Conservation (phyloP, 2,113 vertebrate species). For the Macrotis lagotis region DNA sequence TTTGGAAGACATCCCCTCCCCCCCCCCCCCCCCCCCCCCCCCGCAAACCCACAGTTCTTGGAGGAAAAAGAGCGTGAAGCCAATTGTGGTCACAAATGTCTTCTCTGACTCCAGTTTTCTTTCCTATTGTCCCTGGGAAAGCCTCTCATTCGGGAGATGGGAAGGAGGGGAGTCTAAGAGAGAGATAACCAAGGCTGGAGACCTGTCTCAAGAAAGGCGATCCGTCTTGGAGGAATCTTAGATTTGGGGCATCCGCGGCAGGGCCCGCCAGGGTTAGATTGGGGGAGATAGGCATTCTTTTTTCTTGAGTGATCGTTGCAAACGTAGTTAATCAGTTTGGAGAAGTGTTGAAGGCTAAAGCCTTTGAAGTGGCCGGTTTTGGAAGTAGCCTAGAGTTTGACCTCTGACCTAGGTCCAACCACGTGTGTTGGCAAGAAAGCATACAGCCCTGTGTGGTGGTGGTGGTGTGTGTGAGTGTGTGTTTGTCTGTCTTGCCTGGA, state of each 20-base stretch:
- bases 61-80: neutral
- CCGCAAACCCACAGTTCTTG: neutral
- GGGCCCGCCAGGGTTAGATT: neutral
- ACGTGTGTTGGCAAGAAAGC: slow-evolving; percentile 31
- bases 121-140: neutral
- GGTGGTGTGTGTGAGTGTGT: neutral
- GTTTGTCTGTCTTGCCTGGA: neutral
- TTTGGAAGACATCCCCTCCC: neutral
- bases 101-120: neutral
- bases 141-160: neutral
- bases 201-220: neutral
- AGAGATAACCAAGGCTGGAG: neutral
- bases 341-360: slow-evolving; percentile 26
- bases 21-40: neutral
- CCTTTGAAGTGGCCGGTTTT: slow-evolving; percentile 69
- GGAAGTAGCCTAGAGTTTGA: slow-evolving; percentile 73
- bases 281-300: neutral
- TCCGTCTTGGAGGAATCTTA: neutral
- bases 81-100: neutral
- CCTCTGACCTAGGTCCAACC: slow-evolving; percentile 82
- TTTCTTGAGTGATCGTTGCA: slow-evolving; percentile 18
- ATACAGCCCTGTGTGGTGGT: slow-evolving; percentile 22
- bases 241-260: neutral
- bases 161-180: too few relatives aligned
- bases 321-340: slow-evolving; percentile 58